phyloP scores from a whole-genome alignment of 2,888 invertebrate species.

The Pristionchus fissidentatus region DNA sequence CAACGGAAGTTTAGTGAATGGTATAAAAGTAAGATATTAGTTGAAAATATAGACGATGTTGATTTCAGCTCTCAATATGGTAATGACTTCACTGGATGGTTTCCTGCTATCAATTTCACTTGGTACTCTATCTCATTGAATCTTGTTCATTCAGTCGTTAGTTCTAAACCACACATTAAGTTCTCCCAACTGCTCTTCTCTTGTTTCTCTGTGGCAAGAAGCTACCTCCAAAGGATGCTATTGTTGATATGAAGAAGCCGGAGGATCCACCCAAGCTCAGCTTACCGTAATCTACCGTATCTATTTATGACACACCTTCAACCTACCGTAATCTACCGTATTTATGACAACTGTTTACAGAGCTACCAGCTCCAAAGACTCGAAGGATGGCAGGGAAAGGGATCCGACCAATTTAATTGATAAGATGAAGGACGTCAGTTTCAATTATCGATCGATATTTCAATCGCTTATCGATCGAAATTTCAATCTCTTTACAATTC shows the following conservation, averaged over 20 bases:
- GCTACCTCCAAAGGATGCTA: background rate
- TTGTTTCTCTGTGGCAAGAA: background rate
- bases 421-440: background rate
- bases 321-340: background rate
- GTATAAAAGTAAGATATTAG: no score
- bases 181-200: background rate
- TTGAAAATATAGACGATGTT: no score
- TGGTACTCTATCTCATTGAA: conserved; percentile 18
- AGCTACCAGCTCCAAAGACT: background rate
- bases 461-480: no score
- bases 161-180: no score
- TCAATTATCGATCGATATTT: no score
- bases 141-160: no score
- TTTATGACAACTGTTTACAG: background rate
- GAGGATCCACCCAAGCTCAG: background rate
- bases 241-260: no score
- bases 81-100: conserved; percentile 8
- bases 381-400: background rate
- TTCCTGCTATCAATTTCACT: background rate
- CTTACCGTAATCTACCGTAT: background rate
- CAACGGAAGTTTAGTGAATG: no score
- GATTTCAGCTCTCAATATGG: background rate
- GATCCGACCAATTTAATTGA: background rate
- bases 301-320: no score
- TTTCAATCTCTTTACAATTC: no score